phyloP scores from a whole-genome alignment of 2,888 invertebrate genomes.

The Dyspetes luteomarginatus region DNA sequence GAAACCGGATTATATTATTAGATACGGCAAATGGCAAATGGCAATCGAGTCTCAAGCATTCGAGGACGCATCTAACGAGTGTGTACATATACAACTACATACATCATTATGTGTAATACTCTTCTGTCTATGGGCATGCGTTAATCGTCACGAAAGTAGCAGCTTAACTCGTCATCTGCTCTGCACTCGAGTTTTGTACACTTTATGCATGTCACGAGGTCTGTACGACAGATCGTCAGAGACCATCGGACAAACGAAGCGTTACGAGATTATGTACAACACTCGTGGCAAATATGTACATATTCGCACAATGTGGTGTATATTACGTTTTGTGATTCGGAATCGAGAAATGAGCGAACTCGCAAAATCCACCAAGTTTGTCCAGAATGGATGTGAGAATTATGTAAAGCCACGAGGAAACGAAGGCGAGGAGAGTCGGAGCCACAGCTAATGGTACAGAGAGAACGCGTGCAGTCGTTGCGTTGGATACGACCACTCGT shows the following conservation, averaged over 20 bases:
- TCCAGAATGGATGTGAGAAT: conserved; percentile 56
- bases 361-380: conserved; percentile 29
- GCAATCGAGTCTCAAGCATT: conserved; percentile 18
- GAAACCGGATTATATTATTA: conserved; percentile 19
- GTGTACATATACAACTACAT: background rate
- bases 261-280: conserved; percentile 55
- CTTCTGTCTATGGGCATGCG: background rate
- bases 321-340: conserved; percentile 39
- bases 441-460: conserved; percentile 5
- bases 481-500: conserved; percentile 43
- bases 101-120: conserved; percentile 15
- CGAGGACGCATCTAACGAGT: conserved; percentile 31
- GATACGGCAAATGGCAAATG: conserved; percentile 20
- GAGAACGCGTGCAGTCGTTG: conserved; percentile 45
- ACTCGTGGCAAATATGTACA: conserved; percentile 40
- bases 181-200: conserved; percentile 17
- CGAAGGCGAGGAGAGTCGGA: background rate
- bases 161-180: conserved; percentile 14
- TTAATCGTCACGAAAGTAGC: conserved; percentile 51
- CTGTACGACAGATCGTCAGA: conserved; percentile 56
- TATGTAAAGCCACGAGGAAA: conserved; percentile 49
- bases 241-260: conserved; percentile 54
- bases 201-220: conserved; percentile 28
- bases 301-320: conserved; percentile 41
- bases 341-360: conserved; percentile 23